Conservation (phyloP, 2,797 vertebrate genomes). For the Cirrhinus mrigala region DNA sequence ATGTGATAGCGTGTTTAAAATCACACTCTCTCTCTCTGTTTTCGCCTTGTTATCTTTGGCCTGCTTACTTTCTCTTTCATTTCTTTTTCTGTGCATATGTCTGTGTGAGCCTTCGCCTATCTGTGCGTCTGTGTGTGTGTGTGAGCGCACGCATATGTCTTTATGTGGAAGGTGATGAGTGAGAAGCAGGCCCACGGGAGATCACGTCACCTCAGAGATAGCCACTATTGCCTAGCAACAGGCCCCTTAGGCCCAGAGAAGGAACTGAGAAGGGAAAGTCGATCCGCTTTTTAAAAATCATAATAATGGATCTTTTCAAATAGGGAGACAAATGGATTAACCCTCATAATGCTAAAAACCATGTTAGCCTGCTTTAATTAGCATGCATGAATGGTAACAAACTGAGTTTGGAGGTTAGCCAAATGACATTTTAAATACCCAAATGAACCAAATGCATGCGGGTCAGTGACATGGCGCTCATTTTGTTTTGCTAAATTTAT, state of each 20-base stretch:
- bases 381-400: slow-evolving; percentile 30
- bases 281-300: slow-evolving; percentile 70
- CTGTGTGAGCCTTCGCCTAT: slow-evolving; percentile 13
- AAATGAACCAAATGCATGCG: background rate
- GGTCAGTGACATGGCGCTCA: background rate
- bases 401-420: slow-evolving; percentile 31
- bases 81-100: background rate
- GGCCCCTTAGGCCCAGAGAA: slow-evolving; percentile 68
- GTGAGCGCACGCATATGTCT: slow-evolving; percentile 47
- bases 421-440: slow-evolving; percentile 37
- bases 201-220: slow-evolving; percentile 77
- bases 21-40: slow-evolving; percentile 20
- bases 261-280: slow-evolving; percentile 72
- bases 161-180: slow-evolving; percentile 73
- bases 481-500: background rate
- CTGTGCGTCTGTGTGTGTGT: slow-evolving; percentile 47
- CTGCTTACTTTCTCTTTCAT: slow-evolving; percentile 26
- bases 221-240: slow-evolving; percentile 78
- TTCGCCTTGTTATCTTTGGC: slow-evolving; percentile 27
- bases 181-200: slow-evolving; percentile 73
- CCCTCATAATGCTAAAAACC: slow-evolving; percentile 47
- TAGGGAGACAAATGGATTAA: slow-evolving; percentile 55
- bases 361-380: slow-evolving; percentile 46
- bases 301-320: slow-evolving; percentile 69
- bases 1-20: slow-evolving; percentile 55